A percentile compares a stretch with the other conserved stretches of the same genome.
Evolutionary conservation across 2,113 vertebrate genomes (phyloP).

Genomic region (Crotalus tigris): DNA sequence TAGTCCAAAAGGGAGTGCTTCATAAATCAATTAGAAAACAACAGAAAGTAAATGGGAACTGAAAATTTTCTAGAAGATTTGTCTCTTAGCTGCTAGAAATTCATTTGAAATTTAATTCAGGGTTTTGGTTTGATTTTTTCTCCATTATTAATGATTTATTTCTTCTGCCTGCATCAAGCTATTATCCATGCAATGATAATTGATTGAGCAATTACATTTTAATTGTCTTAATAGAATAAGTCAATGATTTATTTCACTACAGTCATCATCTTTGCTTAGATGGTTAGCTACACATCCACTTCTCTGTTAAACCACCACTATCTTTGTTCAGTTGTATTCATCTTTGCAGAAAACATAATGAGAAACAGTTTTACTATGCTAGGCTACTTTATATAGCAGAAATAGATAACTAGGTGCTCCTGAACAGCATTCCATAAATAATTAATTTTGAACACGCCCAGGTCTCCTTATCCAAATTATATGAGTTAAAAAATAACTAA

Average conservation of each 20-base stretch:
- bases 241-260: conserved; percentile 59
- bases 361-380: conserved; percentile 23
- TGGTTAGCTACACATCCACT: conserved; percentile 55
- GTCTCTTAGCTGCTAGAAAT: neutral
- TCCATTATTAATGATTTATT: conserved; percentile 50
- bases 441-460: neutral
- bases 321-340: conserved; percentile 52
- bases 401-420: neutral
- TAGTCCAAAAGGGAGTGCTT: neutral
- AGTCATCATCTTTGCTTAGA: conserved; percentile 56
- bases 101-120: conserved; percentile 25
- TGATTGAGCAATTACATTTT: conserved; percentile 54
- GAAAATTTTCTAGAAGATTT: neutral
- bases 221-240: conserved; percentile 49
- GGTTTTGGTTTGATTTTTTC: conserved; percentile 33
- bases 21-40: neutral
- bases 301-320: conserved; percentile 50
- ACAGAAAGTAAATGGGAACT: neutral
- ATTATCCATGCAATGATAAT: conserved; percentile 54
- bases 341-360: conserved; percentile 37
- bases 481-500: neutral
- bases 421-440: neutral
- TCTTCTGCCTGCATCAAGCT: conserved; percentile 42
- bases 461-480: neutral
- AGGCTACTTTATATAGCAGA: conserved; percentile 43